Evolutionary conservation across 92 coral and sea anemone genomes (phyloP), one percentile per base, ranked within the genome.

Genomic region (Actinostola sp.): DNA sequence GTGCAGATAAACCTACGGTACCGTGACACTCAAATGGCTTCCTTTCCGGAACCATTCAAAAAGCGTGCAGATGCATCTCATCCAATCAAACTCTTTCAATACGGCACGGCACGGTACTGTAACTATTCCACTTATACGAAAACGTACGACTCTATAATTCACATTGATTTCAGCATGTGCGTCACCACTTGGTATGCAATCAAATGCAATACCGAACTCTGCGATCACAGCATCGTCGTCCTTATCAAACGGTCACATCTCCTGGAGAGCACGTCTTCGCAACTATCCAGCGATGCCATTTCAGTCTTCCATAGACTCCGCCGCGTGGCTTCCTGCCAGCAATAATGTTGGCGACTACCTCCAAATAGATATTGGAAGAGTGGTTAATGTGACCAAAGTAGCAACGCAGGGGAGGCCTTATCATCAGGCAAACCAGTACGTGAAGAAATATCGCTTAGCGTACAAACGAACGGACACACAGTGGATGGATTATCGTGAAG

Each of bases 161-260:
- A n/a, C n/a, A n/a, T n/a, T n/a, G n/a, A n/a, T n/a, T n/a, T n/a
- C n/a, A n/a, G n/a, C n/a, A n/a, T n/a, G n/a, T n/a, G n/a, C n/a
- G n/a, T n/a, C n/a, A n/a, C n/a, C n/a, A n/a, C n/a, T 62, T 21
- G 68, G 50, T 11, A 41, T 64, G 70, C 25, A 64, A 38, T 64
- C 70, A 25, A 20, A 25, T 23, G 39, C 26, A 0, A 64, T 64
- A 21, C 70, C 70, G 23, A 32, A 64, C 39, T 64, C 70, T 1
- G 70, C 70, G 12, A 64, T 64, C 19, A 24, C 70, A 1, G 54
- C 70, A 42, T 64, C 70, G 10, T 64, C 70, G 1, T 41, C 21
- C 13, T 19, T 44, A 2, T 7, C 55, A 10, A 64, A 11, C 38
- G 20, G 33, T 0, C 55, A 44, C 27, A 49, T 49, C 17, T 26